These are phyloP conservation scores for Mastomys natalensis DNA, from an alignment of 2,113 vertebrate species.

Conservation along the genomic window DNA sequence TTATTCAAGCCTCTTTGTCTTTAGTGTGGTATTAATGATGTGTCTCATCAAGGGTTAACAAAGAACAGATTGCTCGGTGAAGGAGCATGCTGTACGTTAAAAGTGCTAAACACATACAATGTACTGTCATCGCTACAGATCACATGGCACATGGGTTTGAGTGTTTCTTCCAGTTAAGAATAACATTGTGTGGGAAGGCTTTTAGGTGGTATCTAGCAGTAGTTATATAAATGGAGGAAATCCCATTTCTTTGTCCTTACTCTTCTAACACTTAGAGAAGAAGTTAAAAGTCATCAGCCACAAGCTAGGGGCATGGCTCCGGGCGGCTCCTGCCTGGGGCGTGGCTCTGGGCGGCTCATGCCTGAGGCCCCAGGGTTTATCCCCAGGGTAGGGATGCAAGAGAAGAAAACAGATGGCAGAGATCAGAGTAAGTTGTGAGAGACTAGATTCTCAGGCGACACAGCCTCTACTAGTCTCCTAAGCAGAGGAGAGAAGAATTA, in stretches of 20 bases:
- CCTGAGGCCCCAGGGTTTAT: neutral
- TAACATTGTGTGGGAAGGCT: neutral
- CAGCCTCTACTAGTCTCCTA: neutral
- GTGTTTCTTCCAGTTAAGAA: constrained; percentile 19
- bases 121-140: neutral
- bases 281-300: neutral
- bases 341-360: neutral
- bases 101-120: neutral
- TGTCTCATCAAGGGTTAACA: neutral
- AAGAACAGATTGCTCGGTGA: neutral
- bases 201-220: neutral
- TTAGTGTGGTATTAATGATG: neutral
- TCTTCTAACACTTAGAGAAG: neutral
- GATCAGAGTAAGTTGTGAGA: neutral
- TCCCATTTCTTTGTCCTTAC: neutral
- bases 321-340: neutral
- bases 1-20: neutral
- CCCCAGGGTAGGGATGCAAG: neutral
- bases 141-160: neutral
- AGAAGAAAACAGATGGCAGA: neutral
- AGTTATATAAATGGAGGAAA: neutral
- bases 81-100: neutral
- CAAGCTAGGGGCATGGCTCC: neutral
- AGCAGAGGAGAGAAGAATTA: neutral
- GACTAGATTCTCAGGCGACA: neutral